Conservation (phyloP, 2,113 vertebrate species). For the Sciurus niger region DNA sequence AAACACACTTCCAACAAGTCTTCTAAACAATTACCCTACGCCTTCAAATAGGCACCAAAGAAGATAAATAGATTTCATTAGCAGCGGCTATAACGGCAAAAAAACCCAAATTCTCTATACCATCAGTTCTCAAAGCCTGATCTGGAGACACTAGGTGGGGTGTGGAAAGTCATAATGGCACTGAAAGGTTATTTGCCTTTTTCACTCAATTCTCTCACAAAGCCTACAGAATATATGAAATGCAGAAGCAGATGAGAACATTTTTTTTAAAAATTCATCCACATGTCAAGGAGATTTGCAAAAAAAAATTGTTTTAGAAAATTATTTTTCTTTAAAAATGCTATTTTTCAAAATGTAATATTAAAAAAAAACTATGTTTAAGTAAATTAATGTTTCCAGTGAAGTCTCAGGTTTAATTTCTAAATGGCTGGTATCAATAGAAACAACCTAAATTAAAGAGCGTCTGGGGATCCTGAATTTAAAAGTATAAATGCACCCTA, state of each 20-base stretch:
- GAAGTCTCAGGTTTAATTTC: slow-evolving; percentile 47
- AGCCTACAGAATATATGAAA: not conserved
- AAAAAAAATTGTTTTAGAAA: slow-evolving; percentile 1
- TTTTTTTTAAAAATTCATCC: not conserved
- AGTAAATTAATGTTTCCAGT: not conserved
- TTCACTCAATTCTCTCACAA: not conserved
- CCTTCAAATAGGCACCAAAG: not conserved
- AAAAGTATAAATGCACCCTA: not conserved
- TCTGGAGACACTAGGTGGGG: not conserved
- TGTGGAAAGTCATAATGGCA: not conserved
- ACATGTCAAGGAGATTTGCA: not conserved
- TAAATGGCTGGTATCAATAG: not conserved
- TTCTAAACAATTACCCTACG: slow-evolving; percentile 2
- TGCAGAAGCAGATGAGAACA: not conserved
- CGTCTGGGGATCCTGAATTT: not conserved
- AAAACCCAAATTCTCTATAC: not conserved
- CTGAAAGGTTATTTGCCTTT: not conserved
- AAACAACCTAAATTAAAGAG: slow-evolving; percentile 7
- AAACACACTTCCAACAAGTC: slow-evolving; percentile 4
- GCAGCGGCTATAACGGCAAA: not conserved
- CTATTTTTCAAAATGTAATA: not conserved
- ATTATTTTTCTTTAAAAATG: too few species aligned
- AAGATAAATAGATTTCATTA: not conserved
- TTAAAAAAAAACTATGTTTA: not conserved
- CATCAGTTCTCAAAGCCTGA: not conserved